Conservation (phyloP, 2,888 invertebrate species). For the Gastrophysa polygoni region DNA sequence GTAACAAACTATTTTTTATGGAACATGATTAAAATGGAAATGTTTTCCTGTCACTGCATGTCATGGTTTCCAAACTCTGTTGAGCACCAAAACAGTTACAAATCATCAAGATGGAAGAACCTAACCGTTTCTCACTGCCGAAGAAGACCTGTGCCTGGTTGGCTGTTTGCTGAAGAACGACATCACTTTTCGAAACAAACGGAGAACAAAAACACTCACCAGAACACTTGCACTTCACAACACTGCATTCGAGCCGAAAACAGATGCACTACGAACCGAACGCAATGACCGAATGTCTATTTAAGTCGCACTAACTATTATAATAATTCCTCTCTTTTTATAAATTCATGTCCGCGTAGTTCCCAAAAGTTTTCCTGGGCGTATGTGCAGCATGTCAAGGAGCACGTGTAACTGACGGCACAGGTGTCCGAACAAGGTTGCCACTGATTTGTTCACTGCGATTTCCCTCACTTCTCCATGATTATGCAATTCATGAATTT, state of each 20-base stretch:
- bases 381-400: too few species aligned
- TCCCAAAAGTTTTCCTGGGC: conserved; percentile 17
- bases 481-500: too few species aligned
- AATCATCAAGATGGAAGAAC: background rate
- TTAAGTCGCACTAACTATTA: conserved; percentile 35
- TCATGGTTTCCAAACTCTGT: background rate
- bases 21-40: too few species aligned
- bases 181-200: conserved; percentile 27
- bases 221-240: background rate
- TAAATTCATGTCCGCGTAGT: conserved; percentile 28
- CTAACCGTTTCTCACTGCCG: conserved; percentile 41
- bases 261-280: conserved; percentile 12
- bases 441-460: too few species aligned
- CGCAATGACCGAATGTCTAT: conserved; percentile 36
- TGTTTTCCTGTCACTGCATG: background rate
- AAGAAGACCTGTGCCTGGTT: conserved; percentile 53
- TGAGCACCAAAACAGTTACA: background rate
- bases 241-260: background rate
- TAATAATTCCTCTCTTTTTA: conserved; percentile 32
- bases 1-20: too few species aligned
- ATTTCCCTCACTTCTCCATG: too few species aligned
- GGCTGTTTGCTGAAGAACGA: conserved; percentile 50
- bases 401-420: too few species aligned
- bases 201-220: background rate
- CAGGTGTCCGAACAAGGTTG: too few species aligned